These are phyloP conservation scores for Arnoldichthys spilopterus DNA, from an alignment of 2,797 vertebrate species.

Conservation along the genomic window DNA sequence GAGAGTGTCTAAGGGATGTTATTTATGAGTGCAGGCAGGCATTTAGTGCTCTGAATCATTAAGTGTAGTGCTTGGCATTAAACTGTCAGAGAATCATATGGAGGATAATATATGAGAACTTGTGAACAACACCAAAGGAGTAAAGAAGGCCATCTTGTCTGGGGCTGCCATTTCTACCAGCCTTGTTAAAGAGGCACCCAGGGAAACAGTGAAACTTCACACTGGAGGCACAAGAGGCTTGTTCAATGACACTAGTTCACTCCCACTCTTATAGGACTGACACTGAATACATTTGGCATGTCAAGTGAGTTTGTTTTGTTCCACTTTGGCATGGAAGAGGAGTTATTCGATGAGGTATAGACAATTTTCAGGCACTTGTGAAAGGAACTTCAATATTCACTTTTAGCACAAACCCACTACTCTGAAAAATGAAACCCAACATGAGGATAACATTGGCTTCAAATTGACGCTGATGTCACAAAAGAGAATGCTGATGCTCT, in stretches of 20 bases:
- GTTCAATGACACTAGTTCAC: conserved; percentile 33
- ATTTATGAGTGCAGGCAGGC: conserved; percentile 33
- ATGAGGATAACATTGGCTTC: conserved; percentile 11
- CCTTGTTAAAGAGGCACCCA: conserved; percentile 15
- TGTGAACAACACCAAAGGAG: conserved; percentile 25
- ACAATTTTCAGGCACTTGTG: conserved; percentile 43
- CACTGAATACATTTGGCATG: conserved; percentile 35
- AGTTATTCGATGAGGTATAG: conserved; percentile 27
- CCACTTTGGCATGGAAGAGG: conserved; percentile 29
- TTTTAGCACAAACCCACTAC: conserved; percentile 44
- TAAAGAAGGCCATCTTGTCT: conserved; percentile 19
- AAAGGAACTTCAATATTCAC: conserved; percentile 39
- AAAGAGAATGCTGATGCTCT: not conserved
- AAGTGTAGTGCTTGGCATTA: conserved; percentile 22
- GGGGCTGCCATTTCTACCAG: conserved; percentile 6
- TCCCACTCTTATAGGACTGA: conserved; percentile 25
- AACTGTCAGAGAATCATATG: conserved; percentile 38
- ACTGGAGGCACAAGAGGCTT: conserved; percentile 44
- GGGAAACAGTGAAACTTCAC: conserved; percentile 46
- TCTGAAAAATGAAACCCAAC: conserved; percentile 37
- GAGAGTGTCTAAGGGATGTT: conserved; percentile 10
- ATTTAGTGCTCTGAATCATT: conserved; percentile 35
- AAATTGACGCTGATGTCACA: conserved; percentile 12
- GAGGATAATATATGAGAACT: conserved; percentile 3
- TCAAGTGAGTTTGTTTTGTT: conserved; percentile 27